Percentiles rank a stretch among this genome's conserved stretches.
phyloP scores from a whole-genome alignment of 2,113 vertebrate species.

The Ailurus styani region DNA sequence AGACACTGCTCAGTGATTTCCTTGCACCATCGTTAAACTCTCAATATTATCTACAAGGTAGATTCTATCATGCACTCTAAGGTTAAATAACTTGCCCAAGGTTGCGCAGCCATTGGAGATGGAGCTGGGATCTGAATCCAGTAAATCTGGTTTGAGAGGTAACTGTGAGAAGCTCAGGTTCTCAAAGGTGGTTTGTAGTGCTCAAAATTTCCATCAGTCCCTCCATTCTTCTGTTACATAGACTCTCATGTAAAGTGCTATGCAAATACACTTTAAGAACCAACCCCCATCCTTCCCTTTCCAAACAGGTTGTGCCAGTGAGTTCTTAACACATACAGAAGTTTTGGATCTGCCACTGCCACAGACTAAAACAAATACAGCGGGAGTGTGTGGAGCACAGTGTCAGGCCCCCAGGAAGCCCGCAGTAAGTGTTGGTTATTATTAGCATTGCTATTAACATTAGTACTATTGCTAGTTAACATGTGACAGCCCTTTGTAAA shows the following conservation, averaged over 20 bases:
- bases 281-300: background rate
- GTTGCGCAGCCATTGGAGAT: background rate
- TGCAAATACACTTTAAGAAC: background rate
- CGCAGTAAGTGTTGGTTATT: background rate
- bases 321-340: background rate
- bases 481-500: background rate
- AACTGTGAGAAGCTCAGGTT: background rate
- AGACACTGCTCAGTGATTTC: background rate
- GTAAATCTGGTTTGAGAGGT: conserved; percentile 28
- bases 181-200: background rate
- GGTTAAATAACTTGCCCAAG: background rate
- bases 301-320: conserved; percentile 1
- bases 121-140: background rate
- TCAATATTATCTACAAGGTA: background rate
- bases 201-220: background rate
- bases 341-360: background rate
- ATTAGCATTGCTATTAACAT: background rate
- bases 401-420: background rate
- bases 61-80: background rate
- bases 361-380: background rate
- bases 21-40: background rate
- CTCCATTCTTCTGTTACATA: background rate
- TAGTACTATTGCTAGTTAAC: background rate
- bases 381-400: background rate
- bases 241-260: background rate